Conservation (phyloP, 37 sponge, comb jelly and placozoan species). For the Ianthella basta region DNA sequence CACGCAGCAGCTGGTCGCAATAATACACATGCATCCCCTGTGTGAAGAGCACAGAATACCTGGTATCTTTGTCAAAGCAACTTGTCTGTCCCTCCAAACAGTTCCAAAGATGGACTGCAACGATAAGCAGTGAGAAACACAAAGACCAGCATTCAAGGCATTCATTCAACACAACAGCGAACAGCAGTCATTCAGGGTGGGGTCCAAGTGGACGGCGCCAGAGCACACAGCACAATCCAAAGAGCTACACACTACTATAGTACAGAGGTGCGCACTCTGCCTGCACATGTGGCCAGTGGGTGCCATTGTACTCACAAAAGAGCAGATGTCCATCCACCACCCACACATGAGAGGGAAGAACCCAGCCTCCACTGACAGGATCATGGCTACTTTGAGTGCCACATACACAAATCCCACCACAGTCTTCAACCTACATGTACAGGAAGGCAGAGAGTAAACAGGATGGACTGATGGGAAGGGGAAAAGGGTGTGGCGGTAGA, state of each 20-base stretch:
- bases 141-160: not conserved
- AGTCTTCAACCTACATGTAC: conserved; percentile 35
- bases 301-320: conserved; percentile 67
- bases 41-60: no score
- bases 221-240: not conserved
- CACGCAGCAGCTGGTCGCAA: not conserved
- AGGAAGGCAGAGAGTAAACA: not conserved
- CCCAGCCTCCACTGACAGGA: conserved; percentile 86
- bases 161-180: no score
- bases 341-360: conserved; percentile 94
- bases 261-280: not conserved
- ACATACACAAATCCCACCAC: conserved; percentile 59
- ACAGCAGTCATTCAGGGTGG: not conserved
- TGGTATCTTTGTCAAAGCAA: conserved; percentile 59
- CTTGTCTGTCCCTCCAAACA: conserved; percentile 63
- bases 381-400: conserved; percentile 73
- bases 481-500: not conserved
- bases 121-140: not conserved
- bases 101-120: conserved; percentile 77
- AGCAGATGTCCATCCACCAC: conserved; percentile 98
- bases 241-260: not conserved
- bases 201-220: not conserved
- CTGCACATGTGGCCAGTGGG: not conserved
- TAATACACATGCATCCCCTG: not conserved
- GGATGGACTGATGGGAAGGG: not conserved